Percentiles rank a stretch among this genome's conserved stretches.
These are phyloP conservation scores for Lithophane semibrunnea DNA, from an alignment of 2,888 invertebrate species.

Conservation along the genomic window DNA sequence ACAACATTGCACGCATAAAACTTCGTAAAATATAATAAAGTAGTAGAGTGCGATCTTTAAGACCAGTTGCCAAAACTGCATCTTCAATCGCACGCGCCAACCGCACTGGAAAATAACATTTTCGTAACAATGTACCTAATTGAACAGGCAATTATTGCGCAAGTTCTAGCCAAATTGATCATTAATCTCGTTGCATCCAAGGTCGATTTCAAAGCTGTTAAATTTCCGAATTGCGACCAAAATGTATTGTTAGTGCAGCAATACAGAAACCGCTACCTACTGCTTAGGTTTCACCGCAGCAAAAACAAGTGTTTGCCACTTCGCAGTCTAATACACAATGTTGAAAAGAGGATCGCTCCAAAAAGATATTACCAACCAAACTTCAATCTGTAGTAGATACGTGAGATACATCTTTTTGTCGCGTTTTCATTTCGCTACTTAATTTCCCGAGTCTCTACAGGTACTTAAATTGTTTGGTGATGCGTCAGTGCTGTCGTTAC, in stretches of 20 bases:
- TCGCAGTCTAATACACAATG: conserved; percentile 53
- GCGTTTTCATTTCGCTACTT: conserved; percentile 45
- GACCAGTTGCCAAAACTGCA: conserved; percentile 26
- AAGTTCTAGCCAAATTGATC: conserved; percentile 67
- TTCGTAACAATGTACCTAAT: conserved; percentile 65
- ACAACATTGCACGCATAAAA: conserved; percentile 7
- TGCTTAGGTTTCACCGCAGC: conserved; percentile 68
- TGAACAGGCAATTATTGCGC: conserved; percentile 66
- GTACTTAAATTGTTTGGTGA: conserved; percentile 40
- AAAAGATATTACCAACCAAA: conserved; percentile 59
- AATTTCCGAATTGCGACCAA: conserved; percentile 63
- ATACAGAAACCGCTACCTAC: conserved; percentile 65
- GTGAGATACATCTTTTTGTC: conserved; percentile 58
- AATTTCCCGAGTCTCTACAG: conserved; percentile 30
- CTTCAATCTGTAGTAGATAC: conserved; percentile 61
- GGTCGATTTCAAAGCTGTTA: conserved; percentile 74
- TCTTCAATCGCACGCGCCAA: conserved; percentile 54
- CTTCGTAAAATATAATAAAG: conserved; percentile 15
- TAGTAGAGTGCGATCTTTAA: conserved; percentile 23
- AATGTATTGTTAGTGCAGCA: conserved; percentile 62
- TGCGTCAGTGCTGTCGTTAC: conserved; percentile 47
- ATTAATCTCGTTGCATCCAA: conserved; percentile 70
- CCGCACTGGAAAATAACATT: conserved; percentile 53
- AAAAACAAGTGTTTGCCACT: conserved; percentile 66
- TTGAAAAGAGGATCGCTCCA: conserved; percentile 58